A percentile compares a stretch with the other conserved stretches of the same genome.
Evolutionary conservation across 2,113 vertebrate genomes (phyloP).

Genomic region (human): GRCh38 chr2:7781501-7782000

Average conservation of each 20-base stretch:
- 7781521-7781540: neutral
- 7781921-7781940: neutral
- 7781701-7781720: neutral
- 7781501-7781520: neutral
- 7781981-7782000: fast-evolving
- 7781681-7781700: neutral
- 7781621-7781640: neutral
- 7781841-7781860: neutral
- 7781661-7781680: neutral
- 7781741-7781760: neutral
- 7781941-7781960: neutral
- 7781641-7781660: neutral
- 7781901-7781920: neutral
- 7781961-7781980: neutral
- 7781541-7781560: neutral
- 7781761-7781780: neutral
- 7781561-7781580: neutral
- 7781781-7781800: neutral
- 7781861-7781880: neutral
- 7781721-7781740: neutral
- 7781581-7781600: neutral
- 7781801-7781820: neutral
- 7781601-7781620: neutral
- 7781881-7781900: neutral
- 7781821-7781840: neutral